Conservation (phyloP, 64 coral and sea anemone species). For the Stylophora pistillata region DNA sequence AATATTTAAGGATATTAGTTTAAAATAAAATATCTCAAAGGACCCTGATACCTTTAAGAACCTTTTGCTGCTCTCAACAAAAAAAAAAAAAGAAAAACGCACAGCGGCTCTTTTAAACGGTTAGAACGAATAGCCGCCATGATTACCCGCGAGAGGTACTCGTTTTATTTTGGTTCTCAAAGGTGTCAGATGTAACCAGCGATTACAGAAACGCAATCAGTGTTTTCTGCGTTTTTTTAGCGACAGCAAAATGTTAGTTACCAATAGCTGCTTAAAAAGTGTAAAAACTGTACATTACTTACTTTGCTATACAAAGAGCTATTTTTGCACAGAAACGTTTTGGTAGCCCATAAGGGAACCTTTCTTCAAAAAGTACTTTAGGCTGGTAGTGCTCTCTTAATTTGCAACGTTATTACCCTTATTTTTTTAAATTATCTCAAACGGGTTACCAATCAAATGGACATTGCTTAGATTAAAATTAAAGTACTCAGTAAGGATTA, state of each 20-base stretch:
- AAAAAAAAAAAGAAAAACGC: too few relatives aligned
- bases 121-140: not conserved
- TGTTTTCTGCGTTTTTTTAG: not conserved
- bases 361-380: not conserved
- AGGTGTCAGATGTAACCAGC: not conserved
- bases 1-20: too few relatives aligned
- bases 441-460: too few relatives aligned
- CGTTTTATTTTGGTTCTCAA: not conserved
- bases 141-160: not conserved
- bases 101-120: not conserved
- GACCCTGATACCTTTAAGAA: too few relatives aligned
- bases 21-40: too few relatives aligned
- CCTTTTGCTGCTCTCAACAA: too few relatives aligned
- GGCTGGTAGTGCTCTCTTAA: not conserved
- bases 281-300: constrained; percentile 49
- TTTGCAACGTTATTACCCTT: too few relatives aligned
- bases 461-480: too few relatives aligned
- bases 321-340: constrained; percentile 7
- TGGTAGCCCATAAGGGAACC: not conserved
- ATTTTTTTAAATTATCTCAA: too few relatives aligned
- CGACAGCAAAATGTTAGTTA: too few relatives aligned
- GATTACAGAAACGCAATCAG: not conserved
- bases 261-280: not conserved
- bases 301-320: constrained; percentile 34
- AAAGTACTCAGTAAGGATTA: too few relatives aligned